Percentiles rank a stretch among this genome's conserved stretches.
Evolutionary conservation across 2,888 invertebrate species (phyloP).

Genomic region (Julus scanicus): DNA sequence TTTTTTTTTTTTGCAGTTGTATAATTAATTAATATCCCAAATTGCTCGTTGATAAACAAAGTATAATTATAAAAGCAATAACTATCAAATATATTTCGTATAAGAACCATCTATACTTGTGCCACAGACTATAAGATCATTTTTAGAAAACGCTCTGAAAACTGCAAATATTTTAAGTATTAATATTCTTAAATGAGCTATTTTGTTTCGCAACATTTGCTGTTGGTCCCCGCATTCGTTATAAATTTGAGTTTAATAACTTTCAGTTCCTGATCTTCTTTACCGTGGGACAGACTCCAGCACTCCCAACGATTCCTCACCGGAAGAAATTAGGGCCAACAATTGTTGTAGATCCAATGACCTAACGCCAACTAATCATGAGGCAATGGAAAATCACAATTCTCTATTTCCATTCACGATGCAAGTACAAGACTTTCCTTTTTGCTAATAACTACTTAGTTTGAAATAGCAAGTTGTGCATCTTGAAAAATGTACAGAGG

Average conservation of each 20-base stretch:
- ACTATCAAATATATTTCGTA: too few relatives aligned
- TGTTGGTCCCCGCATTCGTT: too few relatives aligned
- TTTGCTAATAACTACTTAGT: not conserved
- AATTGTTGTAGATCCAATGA: constrained; percentile 48
- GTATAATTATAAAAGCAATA: too few relatives aligned
- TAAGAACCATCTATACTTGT: too few relatives aligned
- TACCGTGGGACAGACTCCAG: constrained; percentile 56
- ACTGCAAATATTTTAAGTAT: not conserved
- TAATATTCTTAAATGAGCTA: not conserved
- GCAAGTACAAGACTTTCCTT: not conserved
- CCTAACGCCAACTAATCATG: constrained; percentile 1
- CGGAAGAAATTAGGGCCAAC: constrained; percentile 51
- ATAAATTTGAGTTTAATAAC: not conserved
- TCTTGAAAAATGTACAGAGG: not conserved
- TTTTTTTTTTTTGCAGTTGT: too few relatives aligned
- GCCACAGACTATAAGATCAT: too few relatives aligned
- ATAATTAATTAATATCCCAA: not conserved
- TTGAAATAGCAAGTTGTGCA: not conserved
- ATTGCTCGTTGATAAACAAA: not conserved
- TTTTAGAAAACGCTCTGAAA: not conserved
- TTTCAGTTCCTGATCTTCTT: constrained; percentile 55
- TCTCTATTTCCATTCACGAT: constrained; percentile 49
- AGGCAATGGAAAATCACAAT: constrained; percentile 19
- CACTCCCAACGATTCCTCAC: constrained; percentile 55
- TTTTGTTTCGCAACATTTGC: not conserved